Evolutionary conservation across 2,888 invertebrate genomes (phyloP).

Genomic region (Argyresthia albistria): DNA sequence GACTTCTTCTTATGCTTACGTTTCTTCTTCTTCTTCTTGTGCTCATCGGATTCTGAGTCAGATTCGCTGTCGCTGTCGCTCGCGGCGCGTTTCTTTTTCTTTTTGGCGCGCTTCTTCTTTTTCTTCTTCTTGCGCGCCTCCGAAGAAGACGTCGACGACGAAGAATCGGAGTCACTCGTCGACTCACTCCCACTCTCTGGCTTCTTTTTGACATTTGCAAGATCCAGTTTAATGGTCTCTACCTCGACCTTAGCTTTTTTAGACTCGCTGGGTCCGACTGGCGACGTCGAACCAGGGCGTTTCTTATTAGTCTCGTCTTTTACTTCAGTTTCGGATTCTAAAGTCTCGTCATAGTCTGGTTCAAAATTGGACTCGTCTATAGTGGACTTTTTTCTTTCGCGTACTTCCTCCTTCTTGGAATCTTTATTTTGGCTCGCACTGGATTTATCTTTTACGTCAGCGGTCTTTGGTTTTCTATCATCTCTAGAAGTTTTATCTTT

Average conservation of each 20-base stretch:
- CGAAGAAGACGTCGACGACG: slow-evolving; percentile 61
- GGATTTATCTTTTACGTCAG: slow-evolving; percentile 16
- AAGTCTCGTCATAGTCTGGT: slow-evolving; percentile 79
- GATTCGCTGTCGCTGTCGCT: slow-evolving; percentile 77
- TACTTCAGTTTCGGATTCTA: slow-evolving; percentile 74
- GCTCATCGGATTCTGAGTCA: slow-evolving; percentile 77
- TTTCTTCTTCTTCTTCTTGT: slow-evolving; percentile 78
- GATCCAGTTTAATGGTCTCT: slow-evolving; percentile 62
- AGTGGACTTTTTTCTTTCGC: slow-evolving; percentile 76
- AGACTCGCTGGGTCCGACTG: slow-evolving; percentile 26
- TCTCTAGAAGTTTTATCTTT: slow-evolving; percentile 29
- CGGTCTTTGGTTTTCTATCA: slow-evolving; percentile 24
- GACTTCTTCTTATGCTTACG: slow-evolving; percentile 79
- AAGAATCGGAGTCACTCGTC: slow-evolving; percentile 58
- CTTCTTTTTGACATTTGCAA: slow-evolving; percentile 61
- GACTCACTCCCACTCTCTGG: slow-evolving; percentile 57
- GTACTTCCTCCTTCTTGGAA: slow-evolving; percentile 25
- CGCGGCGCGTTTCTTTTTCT: slow-evolving; percentile 73
- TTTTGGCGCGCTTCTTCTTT: slow-evolving; percentile 75
- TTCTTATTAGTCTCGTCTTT: slow-evolving; percentile 65
- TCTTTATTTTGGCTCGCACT: slow-evolving; percentile 21
- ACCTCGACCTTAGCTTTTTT: slow-evolving; percentile 47
- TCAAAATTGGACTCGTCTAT: slow-evolving; percentile 82
- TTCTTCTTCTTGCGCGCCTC: slow-evolving; percentile 74
- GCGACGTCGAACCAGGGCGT: slow-evolving; percentile 45